Conservation (phyloP, 2,797 vertebrate genomes). For the Coracias cyanogaster region DNA sequence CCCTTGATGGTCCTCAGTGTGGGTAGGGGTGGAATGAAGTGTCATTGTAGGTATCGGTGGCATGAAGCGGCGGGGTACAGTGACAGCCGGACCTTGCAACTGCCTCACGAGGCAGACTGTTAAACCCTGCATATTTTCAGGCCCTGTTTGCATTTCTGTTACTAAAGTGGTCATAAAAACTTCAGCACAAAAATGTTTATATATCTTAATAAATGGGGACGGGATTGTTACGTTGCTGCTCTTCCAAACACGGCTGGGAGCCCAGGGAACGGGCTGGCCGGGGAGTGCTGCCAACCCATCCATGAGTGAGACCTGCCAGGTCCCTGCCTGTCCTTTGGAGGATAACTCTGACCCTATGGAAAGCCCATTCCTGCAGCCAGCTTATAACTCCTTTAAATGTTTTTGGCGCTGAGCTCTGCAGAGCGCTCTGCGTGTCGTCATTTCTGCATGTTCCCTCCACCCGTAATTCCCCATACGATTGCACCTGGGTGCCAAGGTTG, state of each 20-base stretch:
- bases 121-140: background rate
- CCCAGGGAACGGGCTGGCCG: background rate
- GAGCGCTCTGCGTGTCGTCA: fast-evolving
- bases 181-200: background rate
- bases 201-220: fast-evolving
- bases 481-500: background rate
- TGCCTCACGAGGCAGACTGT: fast-evolving
- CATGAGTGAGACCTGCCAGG: background rate
- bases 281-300: background rate
- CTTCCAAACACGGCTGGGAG: background rate
- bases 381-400: background rate
- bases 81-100: no score
- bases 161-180: background rate
- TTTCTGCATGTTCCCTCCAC: background rate
- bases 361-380: background rate
- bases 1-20: fast-evolving
- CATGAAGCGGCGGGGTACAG: background rate
- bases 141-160: background rate
- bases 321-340: background rate
- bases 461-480: fast-evolving
- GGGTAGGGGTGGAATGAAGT: background rate
- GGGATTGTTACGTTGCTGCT: background rate
- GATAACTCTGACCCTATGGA: background rate
- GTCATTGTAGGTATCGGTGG: background rate
- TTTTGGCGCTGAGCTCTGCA: fast-evolving